Conservation (phyloP, 2,797 vertebrate genomes). For the Varecia variegata region DNA sequence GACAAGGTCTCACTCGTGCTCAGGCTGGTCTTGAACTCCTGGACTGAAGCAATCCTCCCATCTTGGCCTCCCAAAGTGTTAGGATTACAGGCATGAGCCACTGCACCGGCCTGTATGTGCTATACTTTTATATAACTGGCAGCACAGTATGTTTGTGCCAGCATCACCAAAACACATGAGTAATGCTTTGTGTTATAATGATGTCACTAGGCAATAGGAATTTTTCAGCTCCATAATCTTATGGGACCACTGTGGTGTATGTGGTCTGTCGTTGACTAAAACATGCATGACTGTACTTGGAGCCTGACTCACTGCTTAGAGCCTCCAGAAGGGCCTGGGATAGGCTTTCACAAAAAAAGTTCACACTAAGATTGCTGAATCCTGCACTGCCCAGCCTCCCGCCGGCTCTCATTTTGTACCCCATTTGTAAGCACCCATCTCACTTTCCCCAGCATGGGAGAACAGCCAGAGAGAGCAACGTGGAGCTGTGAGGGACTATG, state of each 20-base stretch:
- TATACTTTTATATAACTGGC: background rate
- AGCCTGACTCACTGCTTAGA: background rate
- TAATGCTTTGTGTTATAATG: background rate
- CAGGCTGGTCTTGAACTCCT: too few relatives aligned
- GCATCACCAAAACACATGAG: background rate
- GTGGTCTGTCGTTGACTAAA: background rate
- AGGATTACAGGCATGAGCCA: too few relatives aligned
- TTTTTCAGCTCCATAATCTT: background rate
- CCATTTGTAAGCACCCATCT: background rate
- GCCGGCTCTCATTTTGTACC: background rate
- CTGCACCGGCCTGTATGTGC: too few relatives aligned
- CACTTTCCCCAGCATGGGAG: background rate
- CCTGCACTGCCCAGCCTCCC: background rate
- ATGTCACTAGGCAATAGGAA: background rate
- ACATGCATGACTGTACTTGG: background rate
- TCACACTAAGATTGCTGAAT: background rate
- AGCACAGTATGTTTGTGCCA: background rate
- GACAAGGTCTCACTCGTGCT: too few relatives aligned
- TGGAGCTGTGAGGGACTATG: background rate
- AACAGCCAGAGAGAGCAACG: background rate
- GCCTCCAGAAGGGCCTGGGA: background rate
- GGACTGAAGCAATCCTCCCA: too few relatives aligned
- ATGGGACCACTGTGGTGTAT: background rate
- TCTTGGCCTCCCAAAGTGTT: too few relatives aligned
- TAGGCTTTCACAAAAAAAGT: background rate